Percentiles rank a stretch among this genome's conserved stretches.
Evolutionary conservation across 1,140 invertebrate genomes (phyloP).

Genomic region (Aradophagus sp.): DNA sequence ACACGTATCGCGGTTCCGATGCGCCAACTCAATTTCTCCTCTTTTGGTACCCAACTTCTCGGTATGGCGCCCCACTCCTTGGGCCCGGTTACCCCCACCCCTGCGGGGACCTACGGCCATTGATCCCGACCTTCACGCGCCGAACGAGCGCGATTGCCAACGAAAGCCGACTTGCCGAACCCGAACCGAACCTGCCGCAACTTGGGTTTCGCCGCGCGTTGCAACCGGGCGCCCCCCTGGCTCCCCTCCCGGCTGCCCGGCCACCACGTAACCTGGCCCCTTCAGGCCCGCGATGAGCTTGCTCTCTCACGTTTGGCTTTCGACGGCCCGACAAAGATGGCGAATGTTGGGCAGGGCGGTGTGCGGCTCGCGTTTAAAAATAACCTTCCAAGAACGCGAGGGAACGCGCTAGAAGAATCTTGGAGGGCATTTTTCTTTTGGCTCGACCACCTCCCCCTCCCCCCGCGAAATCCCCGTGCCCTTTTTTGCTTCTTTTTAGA

Average conservation of each 20-base stretch:
- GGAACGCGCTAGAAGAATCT: slow-evolving; percentile 49
- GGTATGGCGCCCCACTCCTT: slow-evolving; percentile 34
- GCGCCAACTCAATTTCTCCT: slow-evolving; percentile 75
- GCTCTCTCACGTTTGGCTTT: background rate
- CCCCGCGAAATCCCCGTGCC: too few relatives aligned
- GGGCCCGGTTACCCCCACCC: slow-evolving; percentile 24
- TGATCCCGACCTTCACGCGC: slow-evolving; percentile 76
- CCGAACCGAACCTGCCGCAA: slow-evolving; percentile 64
- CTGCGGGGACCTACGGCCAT: slow-evolving; percentile 73
- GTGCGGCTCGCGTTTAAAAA: slow-evolving; percentile 61
- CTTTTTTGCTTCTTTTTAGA: slow-evolving; percentile 41
- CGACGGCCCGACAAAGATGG: slow-evolving; percentile 24
- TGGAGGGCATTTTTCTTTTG: slow-evolving; percentile 47
- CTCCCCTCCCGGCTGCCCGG: background rate
- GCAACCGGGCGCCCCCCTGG: slow-evolving; percentile 35
- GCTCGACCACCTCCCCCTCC: too few relatives aligned
- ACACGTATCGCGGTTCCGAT: slow-evolving; percentile 49
- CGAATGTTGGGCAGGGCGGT: slow-evolving; percentile 58
- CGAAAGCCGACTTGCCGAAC: slow-evolving; percentile 69
- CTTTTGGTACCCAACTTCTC: slow-evolving; percentile 74
- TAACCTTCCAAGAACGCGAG: slow-evolving; percentile 60
- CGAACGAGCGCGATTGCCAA: slow-evolving; percentile 73
- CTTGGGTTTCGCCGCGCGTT: slow-evolving; percentile 58
- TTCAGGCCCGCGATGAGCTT: slow-evolving; percentile 20
- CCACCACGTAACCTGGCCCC: slow-evolving; percentile 48